A percentile compares a stretch with the other conserved stretches of the same genome.
Conservation (phyloP, 2,888 invertebrate genomes). For the Halictus quadricinctus region DNA sequence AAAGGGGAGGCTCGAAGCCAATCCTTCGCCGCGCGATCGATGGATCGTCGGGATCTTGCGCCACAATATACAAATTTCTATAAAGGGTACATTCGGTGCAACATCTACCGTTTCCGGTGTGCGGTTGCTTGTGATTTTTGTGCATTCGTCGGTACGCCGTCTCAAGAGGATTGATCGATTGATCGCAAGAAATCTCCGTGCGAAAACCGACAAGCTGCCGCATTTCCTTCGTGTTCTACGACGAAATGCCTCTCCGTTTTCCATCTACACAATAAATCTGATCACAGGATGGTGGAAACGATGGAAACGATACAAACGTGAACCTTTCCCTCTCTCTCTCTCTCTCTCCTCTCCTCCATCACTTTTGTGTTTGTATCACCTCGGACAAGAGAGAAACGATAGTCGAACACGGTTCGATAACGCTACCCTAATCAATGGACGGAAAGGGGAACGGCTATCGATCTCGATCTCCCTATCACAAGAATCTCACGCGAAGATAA, state of each 20-base stretch:
- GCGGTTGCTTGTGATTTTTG: conserved; percentile 38
- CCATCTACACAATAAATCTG: neutral
- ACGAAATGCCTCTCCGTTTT: neutral
- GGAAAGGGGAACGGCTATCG: conserved; percentile 45
- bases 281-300: neutral
- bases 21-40: conserved; percentile 25
- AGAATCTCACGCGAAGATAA: conserved; percentile 4
- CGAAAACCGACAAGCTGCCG: conserved; percentile 39
- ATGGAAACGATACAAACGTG: neutral
- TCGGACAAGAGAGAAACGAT: conserved; percentile 11
- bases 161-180: conserved; percentile 53
- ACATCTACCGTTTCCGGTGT: conserved; percentile 44
- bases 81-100: conserved; percentile 58
- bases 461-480: conserved; percentile 11
- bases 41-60: conserved; percentile 12
- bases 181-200: conserved; percentile 49
- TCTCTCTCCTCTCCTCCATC: neutral
- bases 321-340: neutral
- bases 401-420: conserved; percentile 17
- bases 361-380: neutral
- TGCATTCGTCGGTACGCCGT: conserved; percentile 40
- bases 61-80: conserved; percentile 28
- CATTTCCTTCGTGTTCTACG: neutral
- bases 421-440: conserved; percentile 41
- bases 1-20: neutral